These are phyloP conservation scores for Morpho deidamia DNA, from an alignment of 2,888 invertebrate genomes.

Conservation along the genomic window DNA sequence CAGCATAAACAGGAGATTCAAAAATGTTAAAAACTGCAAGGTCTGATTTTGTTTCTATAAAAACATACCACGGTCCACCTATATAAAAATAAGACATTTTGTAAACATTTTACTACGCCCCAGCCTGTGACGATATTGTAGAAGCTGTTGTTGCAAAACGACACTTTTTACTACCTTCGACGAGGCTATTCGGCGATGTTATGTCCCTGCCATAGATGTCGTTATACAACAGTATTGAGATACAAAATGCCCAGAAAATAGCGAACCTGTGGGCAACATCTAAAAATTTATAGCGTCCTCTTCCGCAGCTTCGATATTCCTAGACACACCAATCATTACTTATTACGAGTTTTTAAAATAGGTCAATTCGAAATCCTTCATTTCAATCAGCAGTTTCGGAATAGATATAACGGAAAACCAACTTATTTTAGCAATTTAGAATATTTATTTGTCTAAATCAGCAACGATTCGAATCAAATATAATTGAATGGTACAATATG, in stretches of 20 bases:
- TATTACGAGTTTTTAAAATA: conserved; percentile 2
- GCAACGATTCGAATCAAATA: too few species aligned
- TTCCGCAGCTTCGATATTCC: conserved; percentile 2
- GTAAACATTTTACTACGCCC: conserved; percentile 73
- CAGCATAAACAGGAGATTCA: too few species aligned
- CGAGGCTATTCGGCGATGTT: conserved; percentile 49
- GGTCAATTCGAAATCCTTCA: background rate
- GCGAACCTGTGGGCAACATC: conserved; percentile 12
- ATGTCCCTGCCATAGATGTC: conserved; percentile 29
- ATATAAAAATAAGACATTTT: conserved; percentile 67
- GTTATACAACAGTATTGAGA: conserved; percentile 18
- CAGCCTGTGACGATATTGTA: conserved; percentile 72
- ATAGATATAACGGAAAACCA: too few species aligned
- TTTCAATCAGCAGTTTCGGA: too few species aligned
- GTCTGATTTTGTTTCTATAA: conserved; percentile 34
- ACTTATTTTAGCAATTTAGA: too few species aligned
- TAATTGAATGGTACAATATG: too few species aligned
- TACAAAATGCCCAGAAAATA: conserved; percentile 22
- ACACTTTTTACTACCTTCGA: conserved; percentile 66
- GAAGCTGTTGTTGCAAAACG: conserved; percentile 62
- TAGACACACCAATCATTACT: conserved; percentile 3
- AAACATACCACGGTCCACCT: conserved; percentile 58
- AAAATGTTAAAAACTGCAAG: too few species aligned
- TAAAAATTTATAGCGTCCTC: conserved; percentile 17
- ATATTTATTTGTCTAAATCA: too few species aligned